Conservation (phyloP, 2,113 vertebrate species). For the Rhynchopsitta pachyrhyncha region DNA sequence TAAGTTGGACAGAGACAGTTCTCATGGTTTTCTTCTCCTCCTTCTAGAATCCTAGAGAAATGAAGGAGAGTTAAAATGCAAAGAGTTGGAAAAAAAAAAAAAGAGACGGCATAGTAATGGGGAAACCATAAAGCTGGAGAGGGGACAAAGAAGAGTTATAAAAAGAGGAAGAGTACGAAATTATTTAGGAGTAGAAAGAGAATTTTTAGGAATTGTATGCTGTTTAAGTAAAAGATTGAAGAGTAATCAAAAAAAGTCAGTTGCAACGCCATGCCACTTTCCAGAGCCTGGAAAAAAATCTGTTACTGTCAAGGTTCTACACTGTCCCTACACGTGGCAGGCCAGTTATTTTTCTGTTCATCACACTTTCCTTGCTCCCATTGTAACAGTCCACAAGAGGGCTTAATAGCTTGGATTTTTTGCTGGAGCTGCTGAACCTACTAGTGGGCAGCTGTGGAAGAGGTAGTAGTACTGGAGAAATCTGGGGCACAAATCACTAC, state of each 20-base stretch:
- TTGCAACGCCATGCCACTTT: background rate
- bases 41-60: background rate
- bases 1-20: background rate
- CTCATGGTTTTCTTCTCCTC: background rate
- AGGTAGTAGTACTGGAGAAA: background rate
- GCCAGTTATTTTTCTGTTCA: background rate
- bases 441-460: background rate
- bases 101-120: background rate
- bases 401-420: slow-evolving; percentile 6
- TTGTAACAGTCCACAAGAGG: slow-evolving; percentile 3
- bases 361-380: background rate
- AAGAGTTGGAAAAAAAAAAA: accelerated
- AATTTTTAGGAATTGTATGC: background rate
- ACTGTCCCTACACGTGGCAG: background rate
- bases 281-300: background rate
- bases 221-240: background rate
- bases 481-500: background rate
- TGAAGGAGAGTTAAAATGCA: background rate
- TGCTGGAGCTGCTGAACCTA: background rate
- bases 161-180: background rate
- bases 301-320: background rate
- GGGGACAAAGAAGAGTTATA: background rate
- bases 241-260: background rate
- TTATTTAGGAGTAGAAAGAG: background rate
- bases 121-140: background rate